Percentiles rank a stretch among this genome's conserved stretches.
These are phyloP conservation scores for Phaethornis superciliosus DNA, from an alignment of 2,113 vertebrate species.

Conservation along the genomic window DNA sequence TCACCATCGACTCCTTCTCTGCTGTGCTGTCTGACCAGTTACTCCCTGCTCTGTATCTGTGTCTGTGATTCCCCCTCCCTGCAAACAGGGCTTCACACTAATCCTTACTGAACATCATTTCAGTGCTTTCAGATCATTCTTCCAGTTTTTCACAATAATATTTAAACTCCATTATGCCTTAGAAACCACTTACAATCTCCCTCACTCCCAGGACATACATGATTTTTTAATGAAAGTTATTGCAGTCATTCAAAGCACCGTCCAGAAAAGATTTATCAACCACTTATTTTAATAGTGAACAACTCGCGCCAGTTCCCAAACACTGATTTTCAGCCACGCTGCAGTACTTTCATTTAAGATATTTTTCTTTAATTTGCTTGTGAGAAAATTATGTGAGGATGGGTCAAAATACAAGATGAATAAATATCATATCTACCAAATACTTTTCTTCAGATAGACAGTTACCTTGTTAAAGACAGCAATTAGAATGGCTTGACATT, in stretches of 20 bases:
- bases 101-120: neutral
- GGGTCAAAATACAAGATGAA: neutral
- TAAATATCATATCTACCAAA: neutral
- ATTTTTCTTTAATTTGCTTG: neutral
- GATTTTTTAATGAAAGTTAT: neutral
- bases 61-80: neutral
- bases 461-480: constrained; percentile 32
- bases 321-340: neutral
- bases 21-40: neutral
- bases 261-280: neutral
- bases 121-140: neutral
- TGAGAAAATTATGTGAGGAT: neutral
- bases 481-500: constrained; percentile 10
- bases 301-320: neutral
- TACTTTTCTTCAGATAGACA: neutral
- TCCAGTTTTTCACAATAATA: neutral
- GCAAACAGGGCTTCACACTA: neutral
- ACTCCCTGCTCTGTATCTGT: neutral
- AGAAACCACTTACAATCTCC: neutral
- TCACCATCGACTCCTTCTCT: neutral
- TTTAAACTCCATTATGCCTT: neutral
- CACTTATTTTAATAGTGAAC: neutral
- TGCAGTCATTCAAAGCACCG: neutral
- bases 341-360: neutral
- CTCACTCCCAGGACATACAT: neutral